Conservation (phyloP, 1,140 invertebrate genomes). For the Hermatobates lingyangjiaoensis region DNA sequence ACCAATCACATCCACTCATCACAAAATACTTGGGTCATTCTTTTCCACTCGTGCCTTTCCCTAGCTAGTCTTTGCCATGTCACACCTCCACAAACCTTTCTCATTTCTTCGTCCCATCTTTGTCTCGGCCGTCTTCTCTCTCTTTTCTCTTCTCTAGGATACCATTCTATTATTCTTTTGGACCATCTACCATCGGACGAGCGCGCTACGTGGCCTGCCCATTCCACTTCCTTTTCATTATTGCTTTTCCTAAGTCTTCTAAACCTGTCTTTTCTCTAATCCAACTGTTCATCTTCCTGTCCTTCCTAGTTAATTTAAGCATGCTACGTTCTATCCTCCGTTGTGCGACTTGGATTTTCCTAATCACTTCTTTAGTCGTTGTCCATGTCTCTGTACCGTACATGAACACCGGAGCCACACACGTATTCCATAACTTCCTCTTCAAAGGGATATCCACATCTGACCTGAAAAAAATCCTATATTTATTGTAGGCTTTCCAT, state of each 20-base stretch:
- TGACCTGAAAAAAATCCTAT: no score
- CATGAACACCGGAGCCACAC: no score
- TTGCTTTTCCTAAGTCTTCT: background rate
- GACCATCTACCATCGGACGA: conserved; percentile 7
- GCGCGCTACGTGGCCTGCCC: conserved; percentile 10
- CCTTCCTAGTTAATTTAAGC: background rate
- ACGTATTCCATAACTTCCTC: no score
- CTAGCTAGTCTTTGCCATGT: background rate
- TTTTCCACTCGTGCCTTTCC: background rate
- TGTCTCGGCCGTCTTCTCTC: background rate
- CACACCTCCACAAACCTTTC: background rate
- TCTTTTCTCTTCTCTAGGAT: conserved; percentile 1
- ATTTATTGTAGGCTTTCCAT: no score
- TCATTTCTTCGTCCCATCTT: background rate
- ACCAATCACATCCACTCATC: no score
- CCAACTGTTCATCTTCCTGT: background rate
- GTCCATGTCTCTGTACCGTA: no score
- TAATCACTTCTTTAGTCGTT: no score
- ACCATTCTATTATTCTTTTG: conserved; percentile 7
- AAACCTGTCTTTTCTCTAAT: background rate
- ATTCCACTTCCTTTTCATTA: conserved; percentile 3
- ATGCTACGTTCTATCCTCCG: conserved; percentile 1
- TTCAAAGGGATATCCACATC: no score
- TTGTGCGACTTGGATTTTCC: no score
- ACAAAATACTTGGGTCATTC: no score